Base-by-base conservation (phyloP, 2,113 vertebrate species). In the Sinocyclocheilus maitianheensis region DNA sequence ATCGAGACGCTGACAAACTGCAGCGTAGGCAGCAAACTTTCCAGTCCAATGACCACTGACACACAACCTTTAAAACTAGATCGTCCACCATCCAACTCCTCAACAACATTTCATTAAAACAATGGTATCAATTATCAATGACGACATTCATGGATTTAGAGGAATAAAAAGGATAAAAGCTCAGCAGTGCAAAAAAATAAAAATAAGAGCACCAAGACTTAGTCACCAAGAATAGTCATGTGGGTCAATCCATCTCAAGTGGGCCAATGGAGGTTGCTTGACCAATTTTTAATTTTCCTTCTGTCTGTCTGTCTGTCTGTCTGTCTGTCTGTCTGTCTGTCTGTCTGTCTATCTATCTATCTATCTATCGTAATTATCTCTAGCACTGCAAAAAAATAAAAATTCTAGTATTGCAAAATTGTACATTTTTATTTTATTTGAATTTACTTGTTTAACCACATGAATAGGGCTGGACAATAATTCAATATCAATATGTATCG, bases 1-100 rank as follows among this genome's bases (percentile, higher is more conserved):
- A 84, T 58, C 55, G 80, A 88, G 69, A 75, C 55, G 7, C 67
- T 16, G 53, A 78, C 81, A 85, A 83, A 88, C 86, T 90, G 84
- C 60, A 75, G 78, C 37, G 40, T 65, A 84, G 78, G 79, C 48
- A 86, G 78, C 69, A 74, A 84, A 84, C 46, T 12, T 69, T 82
- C 53, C 30, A 81, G 55, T 62, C 69, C 55, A 63, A 11, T 22
- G 79, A 75, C 82, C 67, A 74, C 67, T 74, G 82, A 74, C 30
- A 84, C 81, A 72, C 67, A 69, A 40, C 67, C 37, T 69, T 81
- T 80, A 85, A 88, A 71, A 60, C n/a, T 55, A 78, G 40, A 58
- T 77, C 55, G 3, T 76, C 22, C 55, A 62, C 46, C 18, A 14
- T 53, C 30, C 26, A 34, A 72, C 46, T 24, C 20, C 48, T 55